These are phyloP conservation scores for Leptinotarsa tumamoca DNA, from an alignment of 2,888 invertebrate genomes.

Conservation along the genomic window DNA sequence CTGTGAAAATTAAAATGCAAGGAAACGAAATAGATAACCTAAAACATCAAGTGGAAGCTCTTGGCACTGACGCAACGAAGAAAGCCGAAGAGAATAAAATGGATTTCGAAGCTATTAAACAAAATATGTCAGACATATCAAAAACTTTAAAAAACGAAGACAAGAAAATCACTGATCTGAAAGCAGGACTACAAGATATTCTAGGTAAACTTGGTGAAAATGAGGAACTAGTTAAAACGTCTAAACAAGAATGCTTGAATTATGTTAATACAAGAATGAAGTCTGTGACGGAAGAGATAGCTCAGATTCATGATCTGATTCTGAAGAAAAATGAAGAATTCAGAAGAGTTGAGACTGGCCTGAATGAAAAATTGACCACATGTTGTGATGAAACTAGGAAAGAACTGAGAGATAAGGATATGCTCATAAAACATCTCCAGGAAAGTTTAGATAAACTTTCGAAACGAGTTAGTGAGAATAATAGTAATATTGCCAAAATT, in stretches of 20 bases:
- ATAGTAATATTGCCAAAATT: not conserved
- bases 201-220: not conserved
- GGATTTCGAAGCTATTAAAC: not conserved
- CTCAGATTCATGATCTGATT: conserved; percentile 15
- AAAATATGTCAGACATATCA: conserved; percentile 4
- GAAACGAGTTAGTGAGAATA: not conserved
- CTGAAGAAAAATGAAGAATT: not conserved
- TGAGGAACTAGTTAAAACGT: not conserved
- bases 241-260: not conserved
- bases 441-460: not conserved
- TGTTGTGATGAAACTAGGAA: conserved; percentile 6
- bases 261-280: conserved; percentile 17
- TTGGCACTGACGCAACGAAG: not conserved
- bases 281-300: conserved; percentile 17
- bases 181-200: not conserved
- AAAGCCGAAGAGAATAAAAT: not conserved
- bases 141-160: not conserved
- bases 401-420: not conserved
- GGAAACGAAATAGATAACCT: not conserved
- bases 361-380: not conserved
- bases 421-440: not conserved
- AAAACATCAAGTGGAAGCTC: not conserved
- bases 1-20: not conserved
- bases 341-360: not conserved
- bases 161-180: not conserved